phyloP scores from a whole-genome alignment of 1,140 invertebrate species.

The Neotoxoptera formosana region DNA sequence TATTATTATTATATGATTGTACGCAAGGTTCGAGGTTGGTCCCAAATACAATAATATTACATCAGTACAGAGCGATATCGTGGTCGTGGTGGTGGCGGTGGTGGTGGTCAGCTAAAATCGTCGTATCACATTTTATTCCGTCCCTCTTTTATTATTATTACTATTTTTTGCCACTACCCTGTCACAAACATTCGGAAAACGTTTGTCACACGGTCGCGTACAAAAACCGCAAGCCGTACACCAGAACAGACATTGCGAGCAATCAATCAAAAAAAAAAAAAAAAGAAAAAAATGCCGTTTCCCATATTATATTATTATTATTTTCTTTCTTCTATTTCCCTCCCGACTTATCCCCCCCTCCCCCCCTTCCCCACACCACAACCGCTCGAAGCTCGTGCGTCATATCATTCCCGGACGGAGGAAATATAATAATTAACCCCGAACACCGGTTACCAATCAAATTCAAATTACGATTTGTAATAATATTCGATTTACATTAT shows the following conservation, averaged over 20 bases:
- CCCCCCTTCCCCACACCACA: background rate
- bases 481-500: slow-evolving; percentile 56
- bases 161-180: slow-evolving; percentile 30
- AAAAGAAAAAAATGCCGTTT: slow-evolving; percentile 38
- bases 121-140: background rate
- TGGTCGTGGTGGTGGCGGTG: background rate
- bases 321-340: slow-evolving; percentile 31
- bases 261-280: slow-evolving; percentile 52
- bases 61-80: background rate
- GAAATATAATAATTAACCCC: slow-evolving; percentile 54
- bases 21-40: background rate
- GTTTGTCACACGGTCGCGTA: slow-evolving; percentile 54
- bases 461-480: slow-evolving; percentile 56
- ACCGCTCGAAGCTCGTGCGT: background rate
- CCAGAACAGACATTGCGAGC: slow-evolving; percentile 26
- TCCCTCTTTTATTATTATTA: slow-evolving; percentile 29
- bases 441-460: slow-evolving; percentile 54
- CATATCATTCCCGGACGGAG: slow-evolving; percentile 12
- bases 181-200: slow-evolving; percentile 57
- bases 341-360: background rate
- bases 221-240: slow-evolving; percentile 48
- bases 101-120: slow-evolving; percentile 12
- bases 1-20: too few species aligned
- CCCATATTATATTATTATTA: background rate
- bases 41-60: background rate